Evolutionary conservation across 2,113 vertebrate species (phyloP).

Genomic region (Cavia aperea): DNA sequence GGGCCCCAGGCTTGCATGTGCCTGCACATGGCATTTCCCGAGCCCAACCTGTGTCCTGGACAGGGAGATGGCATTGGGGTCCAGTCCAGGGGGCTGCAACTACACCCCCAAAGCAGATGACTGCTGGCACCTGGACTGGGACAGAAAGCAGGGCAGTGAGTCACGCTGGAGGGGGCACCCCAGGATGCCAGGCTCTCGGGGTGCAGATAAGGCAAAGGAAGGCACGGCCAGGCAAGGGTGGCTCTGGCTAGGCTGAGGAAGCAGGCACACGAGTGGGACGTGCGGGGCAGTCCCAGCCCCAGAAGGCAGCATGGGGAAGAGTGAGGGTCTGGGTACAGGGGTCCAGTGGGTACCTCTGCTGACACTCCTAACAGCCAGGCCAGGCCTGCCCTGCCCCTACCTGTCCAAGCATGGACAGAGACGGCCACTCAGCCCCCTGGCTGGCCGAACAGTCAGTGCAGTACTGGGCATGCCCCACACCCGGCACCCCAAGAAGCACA

Average conservation of each 20-base stretch:
- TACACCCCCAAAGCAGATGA: rapidly evolving
- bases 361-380: not conserved
- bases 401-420: not conserved
- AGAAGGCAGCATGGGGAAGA: not conserved
- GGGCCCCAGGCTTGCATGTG: not conserved
- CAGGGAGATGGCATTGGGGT: not conserved
- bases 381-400: not conserved
- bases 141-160: not conserved
- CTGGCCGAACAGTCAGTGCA: not conserved
- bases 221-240: not conserved
- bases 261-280: not conserved
- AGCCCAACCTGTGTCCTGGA: not conserved
- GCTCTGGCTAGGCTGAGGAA: not conserved
- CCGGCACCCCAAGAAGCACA: not conserved
- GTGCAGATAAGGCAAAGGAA: not conserved
- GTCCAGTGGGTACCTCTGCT: not conserved
- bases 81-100: not conserved
- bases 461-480: rapidly evolving
- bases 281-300: not conserved
- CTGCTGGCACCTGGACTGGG: not conserved
- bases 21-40: not conserved
- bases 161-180: not conserved
- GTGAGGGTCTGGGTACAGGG: not conserved
- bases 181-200: no score
- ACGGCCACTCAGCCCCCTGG: no score